Base-by-base conservation (phyloP, 1,140 invertebrate genomes). In the Pseudomyrmex sp. region DNA sequence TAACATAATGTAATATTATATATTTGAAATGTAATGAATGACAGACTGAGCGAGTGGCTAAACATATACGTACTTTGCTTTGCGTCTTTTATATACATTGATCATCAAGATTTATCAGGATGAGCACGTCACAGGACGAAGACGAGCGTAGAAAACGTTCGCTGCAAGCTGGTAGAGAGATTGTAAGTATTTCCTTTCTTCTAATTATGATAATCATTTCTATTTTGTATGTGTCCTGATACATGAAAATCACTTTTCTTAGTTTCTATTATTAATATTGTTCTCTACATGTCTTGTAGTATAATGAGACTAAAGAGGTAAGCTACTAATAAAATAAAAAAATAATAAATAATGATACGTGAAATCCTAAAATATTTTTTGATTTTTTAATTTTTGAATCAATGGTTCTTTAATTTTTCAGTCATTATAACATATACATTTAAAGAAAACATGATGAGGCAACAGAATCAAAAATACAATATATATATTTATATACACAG, bases 101-200 rank as follows among this genome's bases (percentile, higher is more conserved):
- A 58, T n/a, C 8, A 18, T 35, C 13, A 2, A 59, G 52, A 50
- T 73, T 77, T 66, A 58, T 73, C 76, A 54, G 46, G 62, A 88
- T 88, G 83, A 88, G 58, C 20, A 54, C 79, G 52, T 26, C 58
- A 73, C 89, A 90, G 87, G 91, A 93, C 54, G 91, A 91, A 13
- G 91, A 93, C 20, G 90, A 92, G 73, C 85, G 85, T 23, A 89
- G 84, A 69, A 86, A 86, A 85, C 87, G 86, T 63, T 88, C 91
- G 20, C 84, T 91, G 85, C 91, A 93, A 44, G 70, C 90, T 58
- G 87, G 91, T 23, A 91, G 84, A 68, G 91, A 92, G 87, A 90
- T 93, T 88, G 92, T 89, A 87, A 72, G 85, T 26, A 18, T 62
- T 13, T 23, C 3, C 15, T 20, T 9, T 15, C 13, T 54, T 44